phyloP scores from a whole-genome alignment of 2,113 vertebrate species.

The Nestor notabilis region DNA sequence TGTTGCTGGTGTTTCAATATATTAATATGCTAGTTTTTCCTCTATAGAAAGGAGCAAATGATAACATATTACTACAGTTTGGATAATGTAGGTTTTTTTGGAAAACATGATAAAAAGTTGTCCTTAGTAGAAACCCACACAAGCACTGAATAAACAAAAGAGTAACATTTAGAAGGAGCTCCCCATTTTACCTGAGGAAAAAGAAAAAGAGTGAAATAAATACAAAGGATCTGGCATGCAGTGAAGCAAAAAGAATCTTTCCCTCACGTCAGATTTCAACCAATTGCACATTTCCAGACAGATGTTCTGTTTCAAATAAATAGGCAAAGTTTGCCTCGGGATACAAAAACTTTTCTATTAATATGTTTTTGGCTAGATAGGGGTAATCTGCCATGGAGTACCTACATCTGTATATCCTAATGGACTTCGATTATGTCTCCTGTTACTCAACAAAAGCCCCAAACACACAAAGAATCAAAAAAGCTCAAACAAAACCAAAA shows the following conservation, averaged over 20 bases:
- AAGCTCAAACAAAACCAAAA: neutral
- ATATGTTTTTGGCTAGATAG: neutral
- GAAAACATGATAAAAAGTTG: neutral
- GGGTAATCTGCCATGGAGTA: neutral
- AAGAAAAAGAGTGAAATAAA: neutral
- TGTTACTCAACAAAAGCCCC: neutral
- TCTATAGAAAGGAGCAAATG: neutral
- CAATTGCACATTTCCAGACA: slow-evolving; percentile 13
- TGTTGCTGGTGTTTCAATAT: neutral
- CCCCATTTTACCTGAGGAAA: neutral
- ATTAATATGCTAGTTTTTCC: neutral
- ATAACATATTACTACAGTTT: neutral
- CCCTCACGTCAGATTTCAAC: neutral
- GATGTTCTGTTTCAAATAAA: slow-evolving; percentile 28
- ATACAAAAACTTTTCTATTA: neutral
- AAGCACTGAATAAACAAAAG: neutral
- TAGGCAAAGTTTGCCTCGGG: neutral
- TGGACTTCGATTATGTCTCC: neutral
- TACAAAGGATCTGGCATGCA: neutral
- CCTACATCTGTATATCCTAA: neutral
- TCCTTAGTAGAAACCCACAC: neutral
- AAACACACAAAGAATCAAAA: neutral
- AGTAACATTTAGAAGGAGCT: neutral
- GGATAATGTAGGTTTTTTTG: neutral
- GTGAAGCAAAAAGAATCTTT: neutral